A percentile compares a stretch with the other conserved stretches of the same genome.
phyloP scores from a whole-genome alignment of 2,113 vertebrate species.

The Lathamus discolor region DNA sequence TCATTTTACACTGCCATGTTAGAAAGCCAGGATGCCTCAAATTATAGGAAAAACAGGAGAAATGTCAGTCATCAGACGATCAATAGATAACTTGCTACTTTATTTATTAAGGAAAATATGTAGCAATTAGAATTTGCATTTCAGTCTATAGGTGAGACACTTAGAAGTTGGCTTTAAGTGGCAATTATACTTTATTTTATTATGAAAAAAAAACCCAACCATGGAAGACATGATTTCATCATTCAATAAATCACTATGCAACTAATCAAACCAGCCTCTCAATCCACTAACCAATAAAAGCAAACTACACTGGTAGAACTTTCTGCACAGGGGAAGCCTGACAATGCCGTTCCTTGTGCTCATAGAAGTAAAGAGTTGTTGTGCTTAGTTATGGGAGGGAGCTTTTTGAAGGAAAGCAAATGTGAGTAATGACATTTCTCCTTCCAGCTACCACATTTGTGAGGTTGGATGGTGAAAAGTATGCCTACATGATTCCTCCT shows the following conservation, averaged over 20 bases:
- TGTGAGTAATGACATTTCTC: neutral
- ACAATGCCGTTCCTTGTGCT: neutral
- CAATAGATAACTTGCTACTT: neutral
- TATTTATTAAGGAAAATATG: neutral
- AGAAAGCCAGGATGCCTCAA: neutral
- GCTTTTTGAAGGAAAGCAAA: neutral
- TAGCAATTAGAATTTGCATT: neutral
- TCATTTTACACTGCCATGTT: neutral
- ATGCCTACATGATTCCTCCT: neutral
- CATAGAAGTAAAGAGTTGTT: neutral
- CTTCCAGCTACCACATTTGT: neutral
- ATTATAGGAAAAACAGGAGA: neutral
- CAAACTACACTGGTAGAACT: neutral
- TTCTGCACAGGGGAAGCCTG: neutral
- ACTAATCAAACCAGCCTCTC: constrained; percentile 5
- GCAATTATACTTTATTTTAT: neutral
- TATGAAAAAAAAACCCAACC: neutral
- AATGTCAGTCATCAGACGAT: neutral
- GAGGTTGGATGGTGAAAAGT: neutral
- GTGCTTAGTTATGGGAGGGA: neutral
- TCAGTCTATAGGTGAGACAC: neutral
- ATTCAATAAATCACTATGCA: neutral
- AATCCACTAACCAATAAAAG: neutral
- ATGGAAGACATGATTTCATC: neutral
- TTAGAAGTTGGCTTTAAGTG: neutral